Percentiles rank a stretch among this genome's conserved stretches.
Evolutionary conservation across 2,888 invertebrate species (phyloP).

Genomic region (Tethea ocularis): DNA sequence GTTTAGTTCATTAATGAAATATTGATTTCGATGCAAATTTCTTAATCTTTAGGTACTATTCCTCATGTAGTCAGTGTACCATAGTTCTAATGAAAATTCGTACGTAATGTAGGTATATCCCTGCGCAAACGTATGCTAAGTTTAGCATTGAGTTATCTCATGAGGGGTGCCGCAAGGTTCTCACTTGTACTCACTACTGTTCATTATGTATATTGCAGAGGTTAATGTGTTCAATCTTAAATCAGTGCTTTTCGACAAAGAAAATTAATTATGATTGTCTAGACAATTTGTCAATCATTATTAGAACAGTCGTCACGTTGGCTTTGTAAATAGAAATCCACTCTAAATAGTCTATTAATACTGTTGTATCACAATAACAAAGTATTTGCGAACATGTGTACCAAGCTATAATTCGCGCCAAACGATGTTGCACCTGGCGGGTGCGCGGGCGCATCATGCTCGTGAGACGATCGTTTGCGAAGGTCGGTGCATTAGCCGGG

Average conservation of each 20-base stretch:
- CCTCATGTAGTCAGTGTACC: neutral
- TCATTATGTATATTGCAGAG: neutral
- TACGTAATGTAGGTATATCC: neutral
- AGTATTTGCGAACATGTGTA: slow-evolving; percentile 8
- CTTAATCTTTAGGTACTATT: neutral
- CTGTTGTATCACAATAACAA: neutral
- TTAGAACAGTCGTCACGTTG: neutral
- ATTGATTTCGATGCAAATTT: neutral
- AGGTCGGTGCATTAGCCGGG: slow-evolving; percentile 63
- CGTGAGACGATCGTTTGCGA: slow-evolving; percentile 49
- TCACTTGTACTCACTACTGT: neutral
- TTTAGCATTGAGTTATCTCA: neutral
- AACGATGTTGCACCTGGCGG: slow-evolving; percentile 48
- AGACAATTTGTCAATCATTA: neutral
- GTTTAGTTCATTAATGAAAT: neutral
- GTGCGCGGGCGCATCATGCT: slow-evolving; percentile 50
- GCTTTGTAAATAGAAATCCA: neutral
- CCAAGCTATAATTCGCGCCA: slow-evolving; percentile 27
- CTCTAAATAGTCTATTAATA: neutral
- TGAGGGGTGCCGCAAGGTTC: neutral
- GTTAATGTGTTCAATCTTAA: neutral
- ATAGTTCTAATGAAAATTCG: neutral
- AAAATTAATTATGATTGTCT: no score
- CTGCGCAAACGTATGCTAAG: neutral
- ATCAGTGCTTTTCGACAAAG: neutral